Evolutionary conservation across 2,888 invertebrate genomes (phyloP), one percentile per base, ranked within the genome.

Genomic region (Pedicia rivosa): DNA sequence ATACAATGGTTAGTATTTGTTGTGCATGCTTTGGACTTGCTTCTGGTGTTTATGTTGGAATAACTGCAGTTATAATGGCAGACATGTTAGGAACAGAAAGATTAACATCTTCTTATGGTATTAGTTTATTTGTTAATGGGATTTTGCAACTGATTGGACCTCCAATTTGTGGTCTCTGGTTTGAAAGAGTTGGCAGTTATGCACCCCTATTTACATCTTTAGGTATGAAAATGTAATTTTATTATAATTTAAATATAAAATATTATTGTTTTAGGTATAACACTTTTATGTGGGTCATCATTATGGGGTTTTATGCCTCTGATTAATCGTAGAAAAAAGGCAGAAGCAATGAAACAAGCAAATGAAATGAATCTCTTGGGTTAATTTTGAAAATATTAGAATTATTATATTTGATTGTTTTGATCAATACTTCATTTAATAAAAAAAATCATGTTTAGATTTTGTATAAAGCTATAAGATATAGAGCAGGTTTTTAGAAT

Each of bases 1-100:
- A 81, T 53, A 53, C 60, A 1, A 64, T 68, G 33, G 67, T 83
- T 2, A 71, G 78, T 35, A 63, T 68, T 19, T 78, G 75, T 51
- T 86, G 84, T 55, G 73, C 76, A 1, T 51, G 79, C 2, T 87
- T 86, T 50, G 87, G 87, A 2, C 59, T 87, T 12, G 78, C 84
- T 3, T 84, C 86, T 0, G 87, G 87, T 8, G 71, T 79, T 3
- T 87, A 86, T 54, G 82, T 84, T 0, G 87, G 87, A 4, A 77
- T 87, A 10, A 84, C 84, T 1, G 84, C 87, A 1, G 74, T 87
- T 26, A 82, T 86, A 4, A 83, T 87, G 81, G 82, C 84, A 0
- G 86, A 87, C 51, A 76, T 86, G 75, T 53, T 87, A 5, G 87
- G 87, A 0, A 77, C 79, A 0, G 84, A 87, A 46, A 67, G 81